A percentile compares a stretch with the other conserved stretches of the same genome.
phyloP scores from a whole-genome alignment of 1,140 invertebrate genomes.

The Uloborus diversus region DNA sequence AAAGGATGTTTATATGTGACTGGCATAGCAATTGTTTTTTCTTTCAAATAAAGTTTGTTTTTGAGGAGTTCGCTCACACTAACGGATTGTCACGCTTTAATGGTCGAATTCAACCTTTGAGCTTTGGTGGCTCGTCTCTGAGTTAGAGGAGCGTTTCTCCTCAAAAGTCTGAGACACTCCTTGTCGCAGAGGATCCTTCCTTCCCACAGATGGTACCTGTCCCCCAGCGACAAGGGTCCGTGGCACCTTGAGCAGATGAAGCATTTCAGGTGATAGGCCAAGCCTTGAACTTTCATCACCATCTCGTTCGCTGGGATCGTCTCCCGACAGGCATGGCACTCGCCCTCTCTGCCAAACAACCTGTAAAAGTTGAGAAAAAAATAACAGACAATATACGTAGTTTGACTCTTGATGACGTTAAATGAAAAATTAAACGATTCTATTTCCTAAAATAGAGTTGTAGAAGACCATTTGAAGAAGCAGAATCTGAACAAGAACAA shows the following conservation, averaged over 20 bases:
- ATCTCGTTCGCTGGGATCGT: slow-evolving; percentile 36
- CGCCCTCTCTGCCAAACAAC: slow-evolving; percentile 32
- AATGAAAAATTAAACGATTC: too few species aligned
- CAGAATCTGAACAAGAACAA: too few species aligned
- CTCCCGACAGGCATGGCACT: slow-evolving; percentile 31
- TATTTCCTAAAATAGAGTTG: too few species aligned
- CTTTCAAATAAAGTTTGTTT: too few species aligned
- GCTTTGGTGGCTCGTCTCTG: neutral
- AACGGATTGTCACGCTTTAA: slow-evolving; percentile 21
- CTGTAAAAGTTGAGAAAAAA: neutral
- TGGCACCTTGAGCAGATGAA: slow-evolving; percentile 43
- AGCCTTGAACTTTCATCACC: slow-evolving; percentile 47
- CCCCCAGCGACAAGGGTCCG: slow-evolving; percentile 8
- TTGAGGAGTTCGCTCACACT: too few species aligned
- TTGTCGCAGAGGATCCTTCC: slow-evolving; percentile 27
- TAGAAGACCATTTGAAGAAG: too few species aligned
- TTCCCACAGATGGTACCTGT: slow-evolving; percentile 41
- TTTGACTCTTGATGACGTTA: too few species aligned
- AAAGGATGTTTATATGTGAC: too few species aligned
- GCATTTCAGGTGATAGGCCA: slow-evolving; percentile 37
- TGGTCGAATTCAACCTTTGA: neutral
- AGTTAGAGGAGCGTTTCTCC: neutral
- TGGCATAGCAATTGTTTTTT: too few species aligned
- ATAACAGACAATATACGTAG: too few species aligned
- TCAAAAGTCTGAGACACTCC: slow-evolving; percentile 26